Base-by-base conservation (phyloP, 92 coral and sea anemone genomes). In the Umimayanthus chanpuru region DNA sequence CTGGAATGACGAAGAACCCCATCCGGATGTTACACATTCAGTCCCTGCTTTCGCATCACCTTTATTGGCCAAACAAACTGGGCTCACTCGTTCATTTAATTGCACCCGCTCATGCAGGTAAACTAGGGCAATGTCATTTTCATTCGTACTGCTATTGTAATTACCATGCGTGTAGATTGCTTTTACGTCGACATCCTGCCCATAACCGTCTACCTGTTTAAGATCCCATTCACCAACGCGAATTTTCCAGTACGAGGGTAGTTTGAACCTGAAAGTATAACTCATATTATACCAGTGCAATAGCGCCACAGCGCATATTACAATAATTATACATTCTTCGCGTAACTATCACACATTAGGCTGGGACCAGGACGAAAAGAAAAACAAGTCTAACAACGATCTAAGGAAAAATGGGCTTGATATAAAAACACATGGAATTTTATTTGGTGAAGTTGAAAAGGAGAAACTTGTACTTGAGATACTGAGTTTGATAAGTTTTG, bases 61-160 rank as follows among this genome's bases (percentile, higher is more conserved):
- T 68, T 81, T 67, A 41, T 88, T 78, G 40, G 93, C 92, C 20
- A 96, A 85, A 71, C 98, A 96, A 73, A 96, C 91, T 40, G 95
- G 89, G 53, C 68, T 85, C 11, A 96, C 97, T 53, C 89, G 85
- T 28, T 85, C 86, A 79, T 91, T 94, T 32, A 91, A 56, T 39
- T 73, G 71, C 61, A 85, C 94, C 26, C 92, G 93, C 72, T 77
- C 87, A n/a, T 90, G 81, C 40, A 96, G 92, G 88, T 91, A 88
- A 30, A 96, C 82, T 81, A 96, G 68, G 43, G 98, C 98, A 81
- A 94, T 90, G 65, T 96, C 97, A 86, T 94, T 94, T 87, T 87
- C 92, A 81, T 93, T 91, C 56, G 93, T 88, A 26, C 75, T 76
- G 23, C 93, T 81, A 81, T 88, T 91, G 77, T 96, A 96, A 12